phyloP scores from a whole-genome alignment of 2,797 vertebrate species.

The Acanthopagrus latus region DNA sequence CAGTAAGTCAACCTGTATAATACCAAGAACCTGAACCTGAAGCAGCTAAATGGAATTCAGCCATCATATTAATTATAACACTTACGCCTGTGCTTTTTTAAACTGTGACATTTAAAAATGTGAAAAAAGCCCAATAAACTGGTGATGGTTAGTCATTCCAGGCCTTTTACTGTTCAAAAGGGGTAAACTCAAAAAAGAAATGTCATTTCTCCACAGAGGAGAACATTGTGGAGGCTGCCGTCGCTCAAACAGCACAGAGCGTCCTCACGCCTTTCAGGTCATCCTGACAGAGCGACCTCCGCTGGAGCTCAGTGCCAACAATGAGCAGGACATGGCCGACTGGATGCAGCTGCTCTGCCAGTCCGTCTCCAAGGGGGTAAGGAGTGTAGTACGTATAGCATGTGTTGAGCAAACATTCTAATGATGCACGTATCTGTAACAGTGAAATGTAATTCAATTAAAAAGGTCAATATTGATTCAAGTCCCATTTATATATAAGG shows the following conservation, averaged over 20 bases:
- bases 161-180: conserved; percentile 1
- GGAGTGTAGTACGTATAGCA: conserved; percentile 7
- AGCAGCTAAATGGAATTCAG: not conserved
- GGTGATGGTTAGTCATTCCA: not conserved
- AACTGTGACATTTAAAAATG: not conserved
- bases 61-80: not conserved
- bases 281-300: conserved; percentile 92
- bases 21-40: not conserved
- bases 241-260: conserved; percentile 92
- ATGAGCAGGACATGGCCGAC: conserved; percentile 95
- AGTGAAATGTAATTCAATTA: not conserved
- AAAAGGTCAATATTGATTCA: not conserved
- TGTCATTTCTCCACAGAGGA: conserved; percentile 83
- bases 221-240: conserved; percentile 97
- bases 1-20: not conserved
- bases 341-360: conserved; percentile 99
- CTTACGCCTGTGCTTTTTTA: not conserved
- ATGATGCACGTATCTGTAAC: no score
- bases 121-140: not conserved
- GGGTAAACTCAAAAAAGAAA: not conserved
- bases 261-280: conserved; percentile 95
- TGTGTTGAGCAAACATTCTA: not conserved
- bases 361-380: conserved; percentile 97
- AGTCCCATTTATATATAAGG: not conserved
- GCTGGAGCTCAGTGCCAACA: conserved; percentile 92